A percentile compares a stretch with the other conserved stretches of the same genome.
These are phyloP conservation scores for Physocephala rufipes DNA, from an alignment of 2,888 invertebrate species.

Conservation along the genomic window DNA sequence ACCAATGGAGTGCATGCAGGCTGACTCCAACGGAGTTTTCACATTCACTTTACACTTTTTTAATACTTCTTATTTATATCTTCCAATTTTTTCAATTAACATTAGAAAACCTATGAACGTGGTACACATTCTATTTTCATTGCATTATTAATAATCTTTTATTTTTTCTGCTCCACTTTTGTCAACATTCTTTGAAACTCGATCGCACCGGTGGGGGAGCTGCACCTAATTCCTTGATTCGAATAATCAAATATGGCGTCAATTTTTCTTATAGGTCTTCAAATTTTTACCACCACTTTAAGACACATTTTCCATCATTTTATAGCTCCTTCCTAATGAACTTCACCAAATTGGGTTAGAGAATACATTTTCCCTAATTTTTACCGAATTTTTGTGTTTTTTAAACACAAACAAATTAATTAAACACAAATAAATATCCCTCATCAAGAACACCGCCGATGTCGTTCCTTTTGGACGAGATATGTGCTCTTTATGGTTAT, in stretches of 20 bases:
- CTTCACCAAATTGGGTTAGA: neutral
- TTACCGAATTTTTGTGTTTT: neutral
- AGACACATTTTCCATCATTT: neutral
- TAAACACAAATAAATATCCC: neutral
- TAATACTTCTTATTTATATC: no score
- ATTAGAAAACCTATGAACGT: neutral
- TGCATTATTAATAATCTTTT: slow-evolving; percentile 15
- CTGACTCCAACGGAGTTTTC: neutral
- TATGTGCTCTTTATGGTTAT: neutral
- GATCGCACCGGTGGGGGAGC: neutral
- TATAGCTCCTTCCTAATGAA: neutral
- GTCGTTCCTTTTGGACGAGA: neutral
- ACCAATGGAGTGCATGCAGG: neutral
- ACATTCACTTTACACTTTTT: slow-evolving; percentile 1
- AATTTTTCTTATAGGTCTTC: slow-evolving; percentile 12
- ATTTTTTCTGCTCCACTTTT: slow-evolving; percentile 20
- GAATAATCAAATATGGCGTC: slow-evolving; percentile 37
- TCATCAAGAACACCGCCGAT: neutral
- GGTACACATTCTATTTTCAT: slow-evolving; percentile 1
- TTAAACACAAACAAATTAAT: neutral
- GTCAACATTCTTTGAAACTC: slow-evolving; percentile 6
- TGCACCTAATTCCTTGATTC: neutral
- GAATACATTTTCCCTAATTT: neutral
- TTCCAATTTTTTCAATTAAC: neutral
- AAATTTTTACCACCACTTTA: slow-evolving; percentile 21